phyloP scores from a whole-genome alignment of 2,888 invertebrate genomes.

The Hanleya hanleyi region DNA sequence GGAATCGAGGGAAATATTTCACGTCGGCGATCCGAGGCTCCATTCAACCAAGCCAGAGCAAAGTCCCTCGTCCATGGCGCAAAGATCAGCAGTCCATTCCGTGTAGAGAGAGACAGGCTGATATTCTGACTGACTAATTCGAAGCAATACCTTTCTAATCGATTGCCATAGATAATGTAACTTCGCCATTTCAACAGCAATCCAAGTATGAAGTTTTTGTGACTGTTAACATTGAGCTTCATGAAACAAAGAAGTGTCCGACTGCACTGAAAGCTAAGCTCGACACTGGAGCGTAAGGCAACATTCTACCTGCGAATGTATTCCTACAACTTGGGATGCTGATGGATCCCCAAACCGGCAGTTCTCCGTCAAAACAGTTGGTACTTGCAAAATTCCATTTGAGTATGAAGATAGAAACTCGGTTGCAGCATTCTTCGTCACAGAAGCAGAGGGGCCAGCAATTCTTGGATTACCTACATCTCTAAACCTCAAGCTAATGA shows the following conservation, averaged over 20 bases:
- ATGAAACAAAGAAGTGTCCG: too few species aligned
- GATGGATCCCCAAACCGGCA: neutral
- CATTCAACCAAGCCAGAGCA: neutral
- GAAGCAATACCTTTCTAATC: too few species aligned
- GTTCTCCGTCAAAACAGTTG: neutral
- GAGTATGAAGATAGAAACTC: neutral
- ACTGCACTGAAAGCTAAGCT: neutral
- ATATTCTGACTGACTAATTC: too few species aligned
- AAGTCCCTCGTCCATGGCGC: too few species aligned
- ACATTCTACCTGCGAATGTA: neutral
- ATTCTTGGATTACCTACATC: neutral
- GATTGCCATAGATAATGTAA: too few species aligned
- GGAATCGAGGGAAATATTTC: neutral
- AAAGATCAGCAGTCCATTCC: too few species aligned
- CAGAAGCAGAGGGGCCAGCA: neutral
- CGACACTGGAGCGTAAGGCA: neutral
- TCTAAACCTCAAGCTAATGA: neutral
- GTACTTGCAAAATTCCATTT: neutral
- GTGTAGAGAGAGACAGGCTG: too few species aligned
- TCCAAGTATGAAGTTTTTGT: neutral
- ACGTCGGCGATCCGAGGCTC: neutral
- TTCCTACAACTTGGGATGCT: neutral
- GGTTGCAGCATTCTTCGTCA: neutral
- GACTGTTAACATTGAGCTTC: neutral
- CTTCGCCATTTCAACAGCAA: neutral